Conservation (phyloP, 2,888 invertebrate genomes). For the Cremastinae sp. region DNA sequence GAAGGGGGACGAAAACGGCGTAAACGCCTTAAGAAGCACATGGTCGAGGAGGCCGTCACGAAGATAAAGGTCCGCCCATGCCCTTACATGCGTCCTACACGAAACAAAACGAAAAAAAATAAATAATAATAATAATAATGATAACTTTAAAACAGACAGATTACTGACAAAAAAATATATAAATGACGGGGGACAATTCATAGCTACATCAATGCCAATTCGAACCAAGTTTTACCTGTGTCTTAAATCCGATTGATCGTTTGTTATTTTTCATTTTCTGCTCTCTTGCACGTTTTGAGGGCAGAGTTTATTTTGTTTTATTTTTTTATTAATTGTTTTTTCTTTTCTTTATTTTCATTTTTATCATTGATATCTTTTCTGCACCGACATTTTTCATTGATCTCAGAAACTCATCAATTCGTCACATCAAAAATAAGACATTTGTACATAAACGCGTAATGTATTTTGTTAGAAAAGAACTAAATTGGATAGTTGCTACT, state of each 20-base stretch:
- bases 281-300: background rate
- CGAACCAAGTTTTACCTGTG: conserved; percentile 23
- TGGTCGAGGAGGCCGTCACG: conserved; percentile 93
- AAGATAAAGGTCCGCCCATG: conserved; percentile 89
- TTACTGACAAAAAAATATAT: conserved; percentile 24
- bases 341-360: background rate
- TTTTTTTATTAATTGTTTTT: background rate
- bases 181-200: conserved; percentile 1
- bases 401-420: background rate
- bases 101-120: conserved; percentile 39
- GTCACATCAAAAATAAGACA: background rate
- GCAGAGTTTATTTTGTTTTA: background rate
- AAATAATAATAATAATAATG: conserved; percentile 1
- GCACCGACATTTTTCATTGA: too few relatives aligned
- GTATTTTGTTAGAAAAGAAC: too few relatives aligned
- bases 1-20: conserved; percentile 86
- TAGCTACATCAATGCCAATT: conserved; percentile 38
- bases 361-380: too few relatives aligned
- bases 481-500: background rate
- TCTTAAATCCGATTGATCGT: conserved; percentile 5
- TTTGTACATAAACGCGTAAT: background rate
- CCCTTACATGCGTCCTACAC: conserved; percentile 60
- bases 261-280: conserved; percentile 6
- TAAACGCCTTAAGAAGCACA: conserved; percentile 91
- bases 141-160: conserved; percentile 15